Base-by-base conservation (phyloP, 2,888 invertebrate genomes). In the Macrophya annulata region DNA sequence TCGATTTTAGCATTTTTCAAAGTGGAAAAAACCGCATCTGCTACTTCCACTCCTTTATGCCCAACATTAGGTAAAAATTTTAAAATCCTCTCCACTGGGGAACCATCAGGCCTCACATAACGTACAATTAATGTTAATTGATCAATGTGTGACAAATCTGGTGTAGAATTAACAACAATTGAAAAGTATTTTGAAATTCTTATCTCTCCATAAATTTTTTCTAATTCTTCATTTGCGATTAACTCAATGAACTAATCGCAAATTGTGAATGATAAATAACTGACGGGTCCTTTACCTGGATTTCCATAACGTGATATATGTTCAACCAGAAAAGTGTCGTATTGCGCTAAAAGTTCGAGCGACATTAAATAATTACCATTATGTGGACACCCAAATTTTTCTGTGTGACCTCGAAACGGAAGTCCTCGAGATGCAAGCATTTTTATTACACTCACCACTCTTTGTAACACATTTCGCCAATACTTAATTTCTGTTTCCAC, bases 111-210 rank as follows among this genome's bases (percentile, higher is more conserved):
- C 55, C 88, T 90, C 68, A 88, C 43, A 6, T 43, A n/a, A n/a
- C n/a, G n/a, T n/a, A n/a, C n/a, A n/a, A n/a, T n/a, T n/a, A n/a
- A n/a, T n/a, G n/a, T n/a, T n/a, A n/a, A n/a, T n/a, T n/a, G n/a
- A n/a, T n/a, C n/a, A n/a, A n/a, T n/a, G n/a, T n/a, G n/a, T n/a
- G n/a, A n/a, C n/a, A n/a, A n/a, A n/a, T n/a, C n/a, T n/a, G n/a
- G n/a, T n/a, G n/a, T n/a, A n/a, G n/a, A 89, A 88, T 90, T 89
- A 88, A 90, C 88, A 87, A 90, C 88, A 85, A 91, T 86, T 86
- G 89, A 81, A 84, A 86, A 88, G 88, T 89, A 43, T 86, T 89
- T 87, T 87, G 90, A 88, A 84, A 87, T 86, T 84, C 87, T 89
- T 87, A 90, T 89, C 87, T 87, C 86, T 83, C 86, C 86, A 85